A percentile compares a stretch with the other conserved stretches of the same genome.
Conservation (phyloP, 2,888 invertebrate species). For the Romanomermis culicivorax region DNA sequence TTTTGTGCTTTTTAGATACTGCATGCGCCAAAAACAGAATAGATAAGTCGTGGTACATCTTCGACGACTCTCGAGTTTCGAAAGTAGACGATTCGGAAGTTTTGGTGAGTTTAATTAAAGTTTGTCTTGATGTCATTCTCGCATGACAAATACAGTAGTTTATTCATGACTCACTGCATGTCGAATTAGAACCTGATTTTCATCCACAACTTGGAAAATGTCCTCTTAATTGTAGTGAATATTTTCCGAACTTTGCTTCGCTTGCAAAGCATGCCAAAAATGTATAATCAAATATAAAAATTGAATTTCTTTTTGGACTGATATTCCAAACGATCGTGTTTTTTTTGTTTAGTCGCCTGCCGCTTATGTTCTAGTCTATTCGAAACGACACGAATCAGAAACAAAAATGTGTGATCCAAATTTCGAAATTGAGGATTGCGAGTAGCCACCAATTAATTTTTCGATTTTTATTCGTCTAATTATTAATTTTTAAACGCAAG, state of each 20-base stretch:
- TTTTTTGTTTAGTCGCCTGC: conserved; percentile 30
- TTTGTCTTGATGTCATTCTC: too few relatives aligned
- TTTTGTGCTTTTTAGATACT: conserved; percentile 31
- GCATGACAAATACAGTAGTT: too few relatives aligned
- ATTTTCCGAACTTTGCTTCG: conserved; percentile 2
- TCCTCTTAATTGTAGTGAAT: not conserved
- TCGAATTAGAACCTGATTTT: too few relatives aligned
- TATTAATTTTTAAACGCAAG: too few relatives aligned
- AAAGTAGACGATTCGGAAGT: conserved; percentile 29
- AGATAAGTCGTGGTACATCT: conserved; percentile 34
- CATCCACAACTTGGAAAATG: too few relatives aligned
- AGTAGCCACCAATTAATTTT: not conserved
- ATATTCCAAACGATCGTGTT: too few relatives aligned
- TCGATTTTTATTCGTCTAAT: too few relatives aligned
- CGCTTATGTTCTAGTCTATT: conserved; percentile 37
- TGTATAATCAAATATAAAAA: too few relatives aligned
- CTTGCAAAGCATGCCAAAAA: too few relatives aligned
- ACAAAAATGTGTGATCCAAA: not conserved
- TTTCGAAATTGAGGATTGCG: conserved; percentile 1
- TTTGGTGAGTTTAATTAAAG: too few relatives aligned
- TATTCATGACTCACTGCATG: too few relatives aligned
- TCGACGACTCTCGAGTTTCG: conserved; percentile 36
- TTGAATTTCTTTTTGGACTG: too few relatives aligned
- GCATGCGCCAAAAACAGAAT: conserved; percentile 35
- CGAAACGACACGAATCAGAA: conserved; percentile 21